These are phyloP conservation scores for Lathronympha strigana DNA, from an alignment of 2,888 invertebrate species.

Conservation along the genomic window DNA sequence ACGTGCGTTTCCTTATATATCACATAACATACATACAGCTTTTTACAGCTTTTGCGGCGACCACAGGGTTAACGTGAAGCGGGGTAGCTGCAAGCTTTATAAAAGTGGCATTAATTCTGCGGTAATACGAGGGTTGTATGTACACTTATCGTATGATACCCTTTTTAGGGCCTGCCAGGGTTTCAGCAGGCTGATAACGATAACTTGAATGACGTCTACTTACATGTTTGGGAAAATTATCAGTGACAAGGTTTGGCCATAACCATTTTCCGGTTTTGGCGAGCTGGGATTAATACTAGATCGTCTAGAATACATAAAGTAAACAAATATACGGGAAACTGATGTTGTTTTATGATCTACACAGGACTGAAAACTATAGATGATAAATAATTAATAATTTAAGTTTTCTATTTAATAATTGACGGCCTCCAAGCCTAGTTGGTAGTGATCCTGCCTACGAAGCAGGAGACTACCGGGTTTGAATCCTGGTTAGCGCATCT, in stretches of 20 bases:
- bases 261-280: not conserved
- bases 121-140: conserved; percentile 22
- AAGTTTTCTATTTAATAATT: too few relatives aligned
- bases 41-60: conserved; percentile 29
- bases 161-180: conserved; percentile 14
- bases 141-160: conserved; percentile 27
- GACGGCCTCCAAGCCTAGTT: too few relatives aligned
- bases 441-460: too few relatives aligned
- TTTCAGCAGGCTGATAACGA: not conserved
- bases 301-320: not conserved
- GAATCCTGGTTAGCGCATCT: too few relatives aligned
- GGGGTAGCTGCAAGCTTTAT: conserved; percentile 15
- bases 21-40: not conserved
- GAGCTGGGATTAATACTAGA: not conserved
- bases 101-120: conserved; percentile 30
- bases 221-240: conserved; percentile 10
- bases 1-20: conserved; percentile 12
- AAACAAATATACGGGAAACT: too few relatives aligned
- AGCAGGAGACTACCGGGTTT: too few relatives aligned
- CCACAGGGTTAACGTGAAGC: conserved; percentile 20
- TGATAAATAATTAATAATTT: too few relatives aligned
- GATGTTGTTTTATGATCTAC: too few relatives aligned
- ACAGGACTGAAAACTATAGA: too few relatives aligned
- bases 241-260: not conserved
- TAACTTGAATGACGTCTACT: conserved; percentile 9